Conservation (phyloP, 2,797 vertebrate genomes). For the Apodemus agrarius region DNA sequence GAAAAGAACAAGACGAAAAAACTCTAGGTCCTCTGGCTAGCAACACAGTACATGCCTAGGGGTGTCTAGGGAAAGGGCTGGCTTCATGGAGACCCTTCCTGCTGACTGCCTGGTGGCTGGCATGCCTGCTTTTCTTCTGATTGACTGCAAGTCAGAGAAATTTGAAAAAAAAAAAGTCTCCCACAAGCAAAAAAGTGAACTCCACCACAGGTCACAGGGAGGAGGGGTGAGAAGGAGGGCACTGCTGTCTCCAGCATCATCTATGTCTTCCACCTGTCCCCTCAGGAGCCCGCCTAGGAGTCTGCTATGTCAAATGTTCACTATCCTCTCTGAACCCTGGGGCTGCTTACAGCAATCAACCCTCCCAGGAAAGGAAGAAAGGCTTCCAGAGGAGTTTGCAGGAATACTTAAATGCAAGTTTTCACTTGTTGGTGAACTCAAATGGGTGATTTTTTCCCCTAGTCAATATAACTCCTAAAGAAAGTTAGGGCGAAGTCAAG, state of each 20-base stretch:
- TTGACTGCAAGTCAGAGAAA: slow-evolving; percentile 14
- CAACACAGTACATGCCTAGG: background rate
- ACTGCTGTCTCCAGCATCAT: slow-evolving; percentile 39
- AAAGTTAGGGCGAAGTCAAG: background rate
- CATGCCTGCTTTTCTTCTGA: slow-evolving; percentile 57
- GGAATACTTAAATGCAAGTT: slow-evolving; percentile 55
- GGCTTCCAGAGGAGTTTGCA: slow-evolving; percentile 44
- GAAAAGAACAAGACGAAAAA: background rate
- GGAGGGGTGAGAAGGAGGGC: background rate
- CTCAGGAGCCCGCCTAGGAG: slow-evolving; percentile 54
- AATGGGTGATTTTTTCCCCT: slow-evolving; percentile 34
- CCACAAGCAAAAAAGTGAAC: background rate
- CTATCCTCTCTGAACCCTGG: slow-evolving; percentile 74
- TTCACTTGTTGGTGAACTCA: slow-evolving; percentile 61
- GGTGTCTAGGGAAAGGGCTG: background rate
- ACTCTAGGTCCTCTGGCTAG: background rate
- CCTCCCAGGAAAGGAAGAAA: slow-evolving; percentile 55
- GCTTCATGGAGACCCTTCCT: background rate
- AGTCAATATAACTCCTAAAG: slow-evolving; percentile 33
- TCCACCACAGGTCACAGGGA: slow-evolving; percentile 40
- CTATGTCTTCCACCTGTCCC: slow-evolving; percentile 56
- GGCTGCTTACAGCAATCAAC: slow-evolving; percentile 63
- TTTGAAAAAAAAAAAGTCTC: background rate
- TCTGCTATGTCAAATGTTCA: slow-evolving; percentile 40
- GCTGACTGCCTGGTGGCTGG: slow-evolving; percentile 20